Percentiles rank a stretch among this genome's conserved stretches.
Conservation (phyloP, 2,113 vertebrate species). For the Trogon surrucura region DNA sequence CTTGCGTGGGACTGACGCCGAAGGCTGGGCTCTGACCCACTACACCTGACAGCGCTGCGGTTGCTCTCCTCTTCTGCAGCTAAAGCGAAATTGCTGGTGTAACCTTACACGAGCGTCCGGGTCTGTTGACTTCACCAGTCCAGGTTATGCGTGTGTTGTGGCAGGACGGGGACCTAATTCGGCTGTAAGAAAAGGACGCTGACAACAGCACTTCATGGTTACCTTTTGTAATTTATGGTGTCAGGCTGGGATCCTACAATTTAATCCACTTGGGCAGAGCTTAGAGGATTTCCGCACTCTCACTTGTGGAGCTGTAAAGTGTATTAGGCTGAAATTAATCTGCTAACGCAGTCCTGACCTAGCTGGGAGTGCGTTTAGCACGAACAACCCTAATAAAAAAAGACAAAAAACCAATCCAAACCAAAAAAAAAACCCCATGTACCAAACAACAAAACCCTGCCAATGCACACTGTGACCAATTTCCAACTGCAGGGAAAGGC, state of each 20-base stretch:
- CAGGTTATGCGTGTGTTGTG: background rate
- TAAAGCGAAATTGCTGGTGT: background rate
- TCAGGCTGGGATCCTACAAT: background rate
- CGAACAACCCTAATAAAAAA: background rate
- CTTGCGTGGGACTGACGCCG: background rate
- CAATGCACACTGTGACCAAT: background rate
- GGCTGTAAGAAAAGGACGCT: background rate
- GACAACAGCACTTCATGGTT: background rate
- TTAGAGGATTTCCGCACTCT: background rate
- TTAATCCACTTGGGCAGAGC: background rate
- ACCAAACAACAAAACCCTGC: background rate
- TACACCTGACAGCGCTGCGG: background rate
- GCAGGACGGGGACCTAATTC: background rate
- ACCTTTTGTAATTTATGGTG: background rate
- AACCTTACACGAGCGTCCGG: background rate
- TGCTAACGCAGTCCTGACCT: background rate
- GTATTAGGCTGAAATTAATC: background rate
- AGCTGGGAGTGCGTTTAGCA: background rate
- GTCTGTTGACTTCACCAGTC: background rate
- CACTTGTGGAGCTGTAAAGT: background rate
- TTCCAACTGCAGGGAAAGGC: slow-evolving; percentile 50
- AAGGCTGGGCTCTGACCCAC: background rate
- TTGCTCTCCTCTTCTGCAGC: background rate
- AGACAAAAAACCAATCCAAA: background rate
- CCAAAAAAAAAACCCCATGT: background rate